Base-by-base conservation (phyloP, 2,888 invertebrate species). In the Poecilobothrus nobilitatus region DNA sequence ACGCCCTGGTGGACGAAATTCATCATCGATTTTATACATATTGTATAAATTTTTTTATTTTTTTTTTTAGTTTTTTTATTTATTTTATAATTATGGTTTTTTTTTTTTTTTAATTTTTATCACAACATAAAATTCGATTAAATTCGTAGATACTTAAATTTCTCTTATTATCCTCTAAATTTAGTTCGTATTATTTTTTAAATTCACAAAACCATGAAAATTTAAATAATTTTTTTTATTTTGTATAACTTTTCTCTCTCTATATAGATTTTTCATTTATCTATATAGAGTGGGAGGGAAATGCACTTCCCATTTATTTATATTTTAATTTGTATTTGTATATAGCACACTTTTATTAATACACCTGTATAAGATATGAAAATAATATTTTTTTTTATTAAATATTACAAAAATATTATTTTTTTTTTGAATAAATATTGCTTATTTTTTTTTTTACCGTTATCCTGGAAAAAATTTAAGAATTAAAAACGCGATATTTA, bases 11-110 rank as follows among this genome's bases (percentile, higher is more conserved):
- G 75, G 75, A 62, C 74, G 76, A 70, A 76, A 76, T 67, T 76
- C 76, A 68, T 77, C 76, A 68, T 77, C 77, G 67, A 77, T 74
- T 74, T 76, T 75, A 71, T 77, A 77, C 77, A 77, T 77, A 37
- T 69, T 70, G 33, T 37, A 33, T 21, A 37, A 63, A 37, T 41
- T 7, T 21, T 37, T 34, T 27, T 41, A 34, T 41, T 66, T 66
- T 68, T 34, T 34, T 44, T 20, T 15, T 67, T 65, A 44, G 6
- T 67, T 53, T 64, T 15, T 64, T 67, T 67, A n/a, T 10, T 10
- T 44, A 44, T 66, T n/a, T 62, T 67, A 21, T 62, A n/a, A 37
- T 67, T 22, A 20, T 65, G 64, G 61, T 37, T 67, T 65, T 27
- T 64, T 33, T 15, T 68, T 70, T 15, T 63, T 44, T 5, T 27